Evolutionary conservation across 2,888 invertebrate genomes (phyloP).

Genomic region (Anodontia alba): DNA sequence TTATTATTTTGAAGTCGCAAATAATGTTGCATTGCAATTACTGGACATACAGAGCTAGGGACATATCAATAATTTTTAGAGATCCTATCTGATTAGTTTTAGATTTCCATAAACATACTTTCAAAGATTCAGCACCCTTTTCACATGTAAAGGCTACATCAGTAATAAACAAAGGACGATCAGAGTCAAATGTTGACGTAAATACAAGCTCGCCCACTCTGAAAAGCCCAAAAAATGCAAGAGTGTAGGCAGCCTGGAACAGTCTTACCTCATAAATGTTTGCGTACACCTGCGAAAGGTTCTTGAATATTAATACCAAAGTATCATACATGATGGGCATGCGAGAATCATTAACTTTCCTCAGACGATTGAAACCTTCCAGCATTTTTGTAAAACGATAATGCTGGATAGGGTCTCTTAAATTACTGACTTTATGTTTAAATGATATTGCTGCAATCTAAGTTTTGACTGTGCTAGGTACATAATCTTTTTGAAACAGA

Average conservation of each 20-base stretch:
- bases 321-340: background rate
- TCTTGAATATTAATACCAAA: background rate
- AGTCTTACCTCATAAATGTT: background rate
- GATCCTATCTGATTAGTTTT: background rate
- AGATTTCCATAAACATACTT: background rate
- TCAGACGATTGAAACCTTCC: background rate
- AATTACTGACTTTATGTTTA: background rate
- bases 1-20: background rate
- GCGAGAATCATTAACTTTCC: background rate
- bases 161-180: background rate
- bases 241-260: background rate
- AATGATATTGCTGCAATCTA: background rate
- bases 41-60: background rate
- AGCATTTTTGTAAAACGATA: background rate
- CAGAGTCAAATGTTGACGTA: background rate
- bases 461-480: background rate
- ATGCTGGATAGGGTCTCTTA: background rate
- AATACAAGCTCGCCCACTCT: background rate
- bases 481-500: background rate
- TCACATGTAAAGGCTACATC: background rate
- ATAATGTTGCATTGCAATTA: background rate
- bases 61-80: background rate
- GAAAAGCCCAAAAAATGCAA: background rate
- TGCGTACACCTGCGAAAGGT: background rate
- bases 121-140: background rate